Base-by-base conservation (phyloP, 2,113 vertebrate species). In the Oreochromis aureus region DNA sequence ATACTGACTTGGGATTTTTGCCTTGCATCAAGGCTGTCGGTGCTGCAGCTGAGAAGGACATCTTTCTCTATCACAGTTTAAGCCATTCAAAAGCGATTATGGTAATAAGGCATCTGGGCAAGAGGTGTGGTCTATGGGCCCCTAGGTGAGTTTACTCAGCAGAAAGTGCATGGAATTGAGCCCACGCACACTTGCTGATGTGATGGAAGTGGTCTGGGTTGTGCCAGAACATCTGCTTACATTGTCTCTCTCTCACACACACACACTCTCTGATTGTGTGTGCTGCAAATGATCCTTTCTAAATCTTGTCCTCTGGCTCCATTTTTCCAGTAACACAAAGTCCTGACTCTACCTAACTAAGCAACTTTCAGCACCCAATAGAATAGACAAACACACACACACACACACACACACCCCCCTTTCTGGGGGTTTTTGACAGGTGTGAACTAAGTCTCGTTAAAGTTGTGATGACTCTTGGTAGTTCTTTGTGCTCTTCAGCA, bases 71-170 rank as follows among this genome's bases (percentile, higher is more conserved):
- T 91, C 81, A 80, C 80, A 59, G 59, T 82, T 85, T 59, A 36
- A 93, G 85, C 81, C 82, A 79, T 95, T 91, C 82, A 91, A 87
- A 89, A 86, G 91, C 27, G 56, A 94, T 95, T 89, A 92, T 54
- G 32, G 87, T 90, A 93, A 94, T 94, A 93, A 89, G 79, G 82
- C 94, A 95, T 93, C 93, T 94, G 92, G 86, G 90, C 59, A 76
- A 80, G 89, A 88, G 83, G 88, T 83, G 86, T 81, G 81, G 88
- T 91, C 80, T 91, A 59, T 15, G 78, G 84, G 89, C 84, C 90
- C 89, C 84, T 82, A 82, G 89, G 93, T 93, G 86, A 91, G 91
- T 92, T 89, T 91, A 88, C 87, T 92, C 94, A 94, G 92, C 92
- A 95, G 86, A 94, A 93, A 90, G 87, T 83, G 81, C 44, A 81